Conservation (phyloP, 2,113 vertebrate genomes). For the Chionomys nivalis region DNA sequence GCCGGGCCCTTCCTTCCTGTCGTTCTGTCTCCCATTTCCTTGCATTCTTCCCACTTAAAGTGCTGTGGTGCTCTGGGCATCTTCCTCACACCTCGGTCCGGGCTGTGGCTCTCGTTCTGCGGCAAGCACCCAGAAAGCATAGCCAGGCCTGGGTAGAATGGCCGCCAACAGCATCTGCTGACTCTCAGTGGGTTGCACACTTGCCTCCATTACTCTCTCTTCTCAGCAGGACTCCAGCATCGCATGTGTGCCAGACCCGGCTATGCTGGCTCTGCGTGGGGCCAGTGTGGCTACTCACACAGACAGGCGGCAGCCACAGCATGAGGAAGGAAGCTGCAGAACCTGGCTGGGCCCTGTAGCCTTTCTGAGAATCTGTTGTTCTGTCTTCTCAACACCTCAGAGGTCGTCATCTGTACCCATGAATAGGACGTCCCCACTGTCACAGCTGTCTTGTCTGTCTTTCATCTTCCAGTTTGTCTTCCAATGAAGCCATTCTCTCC, state of each 20-base stretch:
- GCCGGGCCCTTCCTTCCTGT: not conserved
- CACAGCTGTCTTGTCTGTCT: not conserved
- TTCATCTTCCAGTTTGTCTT: accelerated
- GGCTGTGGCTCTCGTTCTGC: not conserved
- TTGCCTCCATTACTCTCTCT: slow-evolving; percentile 61
- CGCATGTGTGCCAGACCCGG: not conserved
- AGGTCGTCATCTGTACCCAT: accelerated
- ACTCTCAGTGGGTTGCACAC: slow-evolving; percentile 5
- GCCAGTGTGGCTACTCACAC: not conserved
- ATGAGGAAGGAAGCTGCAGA: not conserved
- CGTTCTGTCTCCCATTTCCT: accelerated
- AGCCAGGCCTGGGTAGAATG: not conserved
- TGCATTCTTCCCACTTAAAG: not conserved
- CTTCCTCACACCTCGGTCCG: not conserved
- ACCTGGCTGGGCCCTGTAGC: accelerated
- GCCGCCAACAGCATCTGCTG: slow-evolving; percentile 10
- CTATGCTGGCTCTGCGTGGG: accelerated
- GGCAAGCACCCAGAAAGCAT: not conserved
- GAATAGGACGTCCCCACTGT: accelerated
- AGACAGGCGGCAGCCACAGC: accelerated
- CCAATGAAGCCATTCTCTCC: not conserved
- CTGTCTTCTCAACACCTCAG: not conserved
- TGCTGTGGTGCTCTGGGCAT: not conserved
- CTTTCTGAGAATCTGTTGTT: not conserved
- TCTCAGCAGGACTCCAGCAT: not conserved